A percentile compares a stretch with the other conserved stretches of the same genome.
These are phyloP conservation scores for Ceuthmochares aereus DNA, from an alignment of 2,113 vertebrate genomes.

Conservation along the genomic window DNA sequence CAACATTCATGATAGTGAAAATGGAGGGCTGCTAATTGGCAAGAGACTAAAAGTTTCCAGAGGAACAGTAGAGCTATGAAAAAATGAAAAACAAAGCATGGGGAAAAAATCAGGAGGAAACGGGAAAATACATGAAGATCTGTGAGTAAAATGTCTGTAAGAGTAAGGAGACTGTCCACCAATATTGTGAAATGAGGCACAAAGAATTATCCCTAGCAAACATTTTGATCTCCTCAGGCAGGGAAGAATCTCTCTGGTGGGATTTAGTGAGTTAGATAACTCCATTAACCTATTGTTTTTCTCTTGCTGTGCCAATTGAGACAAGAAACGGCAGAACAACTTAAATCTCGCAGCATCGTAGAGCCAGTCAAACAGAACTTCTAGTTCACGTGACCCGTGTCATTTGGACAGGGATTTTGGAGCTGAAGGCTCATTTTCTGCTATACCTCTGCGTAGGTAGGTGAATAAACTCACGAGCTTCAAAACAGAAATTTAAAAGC, in stretches of 20 bases:
- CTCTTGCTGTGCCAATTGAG: not conserved
- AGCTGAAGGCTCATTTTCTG: not conserved
- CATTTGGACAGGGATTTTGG: not conserved
- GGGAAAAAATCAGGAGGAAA: not conserved
- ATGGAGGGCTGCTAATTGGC: not conserved
- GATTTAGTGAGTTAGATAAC: not conserved
- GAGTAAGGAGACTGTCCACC: not conserved
- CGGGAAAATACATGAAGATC: not conserved
- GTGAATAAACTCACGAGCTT: not conserved
- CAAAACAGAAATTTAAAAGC: not conserved
- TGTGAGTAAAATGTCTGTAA: not conserved
- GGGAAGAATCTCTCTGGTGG: not conserved
- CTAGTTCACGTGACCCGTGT: not conserved
- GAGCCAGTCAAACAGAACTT: not conserved
- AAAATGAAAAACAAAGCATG: not conserved
- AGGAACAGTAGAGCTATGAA: not conserved
- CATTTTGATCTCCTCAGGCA: not conserved
- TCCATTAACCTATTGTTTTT: not conserved
- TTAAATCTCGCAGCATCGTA: not conserved
- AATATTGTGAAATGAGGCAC: not conserved
- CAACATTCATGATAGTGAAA: not conserved
- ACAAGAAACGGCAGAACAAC: not conserved
- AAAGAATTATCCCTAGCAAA: not conserved
- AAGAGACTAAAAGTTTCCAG: not conserved
- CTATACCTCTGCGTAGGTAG: not conserved